Evolutionary conservation across 2,113 vertebrate species (phyloP), one percentile per base, ranked within the genome.

Genomic region (Cichladusa arquata): DNA sequence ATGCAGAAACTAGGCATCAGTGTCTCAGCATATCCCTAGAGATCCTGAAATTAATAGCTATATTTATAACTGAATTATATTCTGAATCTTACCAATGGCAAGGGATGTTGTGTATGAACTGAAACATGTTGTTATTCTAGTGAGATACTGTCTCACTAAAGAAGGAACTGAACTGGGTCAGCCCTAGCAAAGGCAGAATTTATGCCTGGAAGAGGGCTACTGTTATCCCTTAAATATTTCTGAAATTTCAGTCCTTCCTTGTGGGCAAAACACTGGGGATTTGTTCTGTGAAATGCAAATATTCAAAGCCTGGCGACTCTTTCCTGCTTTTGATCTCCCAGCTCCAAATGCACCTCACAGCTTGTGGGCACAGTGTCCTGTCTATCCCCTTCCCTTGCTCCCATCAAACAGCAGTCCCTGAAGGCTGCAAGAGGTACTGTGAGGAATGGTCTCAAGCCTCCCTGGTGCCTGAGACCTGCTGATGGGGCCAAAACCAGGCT

Each of bases 161-260:
- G 78, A 48, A 94, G 50, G n/a, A 90, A 62, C 17, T 78, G 71
- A 96, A 90, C 29, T 83, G 86, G 88, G 82, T 86, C 82, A 94
- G 54, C 58, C 47, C 34, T 36, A 89, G 54, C 58, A 88, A 88
- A 86, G 14, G 26, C 50, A 66, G 80, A 81, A 50, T 66, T 42
- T 51, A 4, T 38, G 62, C 81, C 51, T 86, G 74, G 34, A 50
- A 92, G 12, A 77, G 58, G 23, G 23, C 7, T 80, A 17, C 16
- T 66, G 44, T 34, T 86, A 42, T 16, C 19, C 70, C 57, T 34
- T 85, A 53, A 82, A 76, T 0, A 58, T 81, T 83, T 50, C 15
- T 53, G 50, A 73, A 95, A 90, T 29, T 65, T 62, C 44, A 26
- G 29, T 38, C 77, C 23, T 86, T 90, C 67, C 79, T 54, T 67